Evolutionary conservation across 1,140 invertebrate species (phyloP).

Genomic region (Drosophila tsacasi): DNA sequence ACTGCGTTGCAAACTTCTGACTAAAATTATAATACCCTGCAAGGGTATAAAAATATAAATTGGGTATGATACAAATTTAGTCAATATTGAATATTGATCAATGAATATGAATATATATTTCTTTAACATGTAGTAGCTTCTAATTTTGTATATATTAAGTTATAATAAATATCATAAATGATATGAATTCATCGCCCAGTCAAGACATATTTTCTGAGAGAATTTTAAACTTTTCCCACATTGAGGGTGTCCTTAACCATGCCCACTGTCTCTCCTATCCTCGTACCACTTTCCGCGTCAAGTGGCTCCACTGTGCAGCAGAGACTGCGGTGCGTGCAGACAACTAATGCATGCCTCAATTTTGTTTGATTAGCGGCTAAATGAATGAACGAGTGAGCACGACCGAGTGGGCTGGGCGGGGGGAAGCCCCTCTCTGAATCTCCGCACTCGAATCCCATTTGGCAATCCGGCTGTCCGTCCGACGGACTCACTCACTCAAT

Average conservation of each 20-base stretch:
- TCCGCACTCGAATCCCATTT: conserved; percentile 19
- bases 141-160: not conserved
- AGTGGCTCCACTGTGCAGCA: conserved; percentile 24
- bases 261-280: conserved; percentile 25
- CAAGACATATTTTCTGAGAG: not conserved
- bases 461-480: conserved; percentile 1
- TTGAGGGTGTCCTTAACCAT: not conserved
- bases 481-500: conserved; percentile 14
- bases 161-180: not conserved
- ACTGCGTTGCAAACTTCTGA: no score
- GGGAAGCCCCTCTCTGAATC: not conserved
- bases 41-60: not conserved
- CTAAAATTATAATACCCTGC: no score
- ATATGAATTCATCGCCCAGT: no score
- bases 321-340: conserved; percentile 42
- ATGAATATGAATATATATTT: not conserved
- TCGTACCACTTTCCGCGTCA: not conserved
- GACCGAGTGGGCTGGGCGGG: not conserved
- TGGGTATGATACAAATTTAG: not conserved
- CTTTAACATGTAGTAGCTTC: not conserved
- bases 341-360: conserved; percentile 66
- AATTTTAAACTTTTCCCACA: not conserved
- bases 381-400: conserved; percentile 60
- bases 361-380: conserved; percentile 68
- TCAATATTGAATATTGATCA: no score